Percentiles rank a stretch among this genome's conserved stretches.
These are phyloP conservation scores for Calonectris borealis DNA, from an alignment of 2,113 vertebrate genomes.

Conservation along the genomic window DNA sequence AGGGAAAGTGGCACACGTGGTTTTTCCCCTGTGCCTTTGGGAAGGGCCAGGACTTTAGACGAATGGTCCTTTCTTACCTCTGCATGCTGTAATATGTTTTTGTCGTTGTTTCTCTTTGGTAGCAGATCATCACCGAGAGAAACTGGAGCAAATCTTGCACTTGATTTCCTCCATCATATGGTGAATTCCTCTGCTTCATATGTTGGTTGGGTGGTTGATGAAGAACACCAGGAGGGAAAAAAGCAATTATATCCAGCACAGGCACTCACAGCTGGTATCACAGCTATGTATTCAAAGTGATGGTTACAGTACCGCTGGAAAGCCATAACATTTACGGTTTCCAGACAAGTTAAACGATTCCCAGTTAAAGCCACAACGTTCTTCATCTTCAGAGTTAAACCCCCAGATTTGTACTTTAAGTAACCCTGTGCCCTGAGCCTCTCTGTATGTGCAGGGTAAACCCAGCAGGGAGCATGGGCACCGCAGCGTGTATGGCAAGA, in stretches of 20 bases:
- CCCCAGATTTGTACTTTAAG: neutral
- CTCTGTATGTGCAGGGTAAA: neutral
- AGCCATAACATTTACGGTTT: neutral
- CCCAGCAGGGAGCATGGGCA: neutral
- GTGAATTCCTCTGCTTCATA: neutral
- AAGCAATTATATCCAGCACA: slow-evolving; percentile 41
- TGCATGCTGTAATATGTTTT: neutral
- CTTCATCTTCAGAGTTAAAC: neutral
- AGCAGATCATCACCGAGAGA: neutral
- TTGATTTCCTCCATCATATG: neutral
- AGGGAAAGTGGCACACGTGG: accelerated
- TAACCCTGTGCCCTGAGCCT: neutral
- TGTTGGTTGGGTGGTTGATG: slow-evolving; percentile 19
- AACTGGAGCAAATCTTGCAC: neutral
- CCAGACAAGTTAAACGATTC: neutral
- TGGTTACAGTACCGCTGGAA: neutral
- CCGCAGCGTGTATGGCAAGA: neutral
- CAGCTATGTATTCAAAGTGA: slow-evolving; percentile 12
- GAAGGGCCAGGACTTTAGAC: neutral
- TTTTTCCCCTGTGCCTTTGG: neutral
- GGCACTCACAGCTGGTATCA: slow-evolving; percentile 35
- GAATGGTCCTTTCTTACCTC: neutral
- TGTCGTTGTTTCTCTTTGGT: neutral
- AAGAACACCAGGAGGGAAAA: slow-evolving; percentile 40
- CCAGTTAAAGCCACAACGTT: neutral